Base-by-base conservation (phyloP, 2,113 vertebrate species). In the Dasyurus viverrinus region DNA sequence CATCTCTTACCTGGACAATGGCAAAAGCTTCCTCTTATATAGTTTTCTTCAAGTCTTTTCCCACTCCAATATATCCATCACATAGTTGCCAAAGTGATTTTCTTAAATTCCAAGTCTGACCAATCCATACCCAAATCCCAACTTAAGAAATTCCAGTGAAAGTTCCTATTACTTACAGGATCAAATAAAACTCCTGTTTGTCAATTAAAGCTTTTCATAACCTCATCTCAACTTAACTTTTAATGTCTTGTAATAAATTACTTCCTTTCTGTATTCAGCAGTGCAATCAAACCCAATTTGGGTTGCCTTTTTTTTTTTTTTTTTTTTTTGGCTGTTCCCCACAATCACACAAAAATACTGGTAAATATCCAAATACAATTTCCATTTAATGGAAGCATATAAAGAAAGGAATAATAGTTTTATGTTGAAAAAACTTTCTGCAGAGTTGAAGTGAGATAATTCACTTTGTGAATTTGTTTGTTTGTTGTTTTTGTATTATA, bases 1-100 rank as follows among this genome's bases (percentile, higher is more conserved):
- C 27, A 1, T 2, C 22, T 84, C 68, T 42, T 7, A n/a, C 16
- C 5, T 5, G 53, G 11, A 53, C 90, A 27, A 10, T 2, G 19
- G 42, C 47, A 46, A 10, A 5, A 0, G 48, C 53, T 89, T 26
- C 27, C 0, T 25, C 42, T 16, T 47, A 26, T 1, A 1, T 1
- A 2, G 16, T 42, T 53, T 46, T 68, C 5, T 2, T 30, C 24
- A 19, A 27, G 30, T 54, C 68, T 53, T 84, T 23, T n/a, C 7
- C n/a, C 10, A 27, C 2, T 52, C 30, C 0, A 19, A 53, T 84
- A 36, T 42, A 84, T 42, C 36, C 16, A 84, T 7, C 68, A 84
- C 0, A 42, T 1, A 84, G 36, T 8, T n/a, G 14, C 12, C 68
- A n/a, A 76, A 76, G 36, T 19, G 16, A n/a, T 76, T 76, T 76